phyloP scores from a whole-genome alignment of 1,140 invertebrate genomes.

The Calliphora vicina region DNA sequence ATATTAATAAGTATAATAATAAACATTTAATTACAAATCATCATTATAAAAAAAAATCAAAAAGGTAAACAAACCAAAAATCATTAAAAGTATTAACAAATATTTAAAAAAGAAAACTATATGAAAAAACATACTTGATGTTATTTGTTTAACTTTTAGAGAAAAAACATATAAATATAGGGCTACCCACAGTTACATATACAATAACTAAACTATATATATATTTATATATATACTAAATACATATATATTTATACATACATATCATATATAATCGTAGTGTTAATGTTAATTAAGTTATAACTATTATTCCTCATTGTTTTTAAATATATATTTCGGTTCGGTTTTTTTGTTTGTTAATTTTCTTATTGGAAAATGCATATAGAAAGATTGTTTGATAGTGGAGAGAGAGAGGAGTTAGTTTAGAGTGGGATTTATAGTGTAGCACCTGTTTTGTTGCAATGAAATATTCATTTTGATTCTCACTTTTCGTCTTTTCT shows the following conservation, averaged over 20 bases:
- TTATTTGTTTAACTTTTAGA: background rate
- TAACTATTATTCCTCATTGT: background rate
- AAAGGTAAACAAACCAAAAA: background rate
- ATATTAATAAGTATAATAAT: background rate
- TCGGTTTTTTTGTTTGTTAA: too few species aligned
- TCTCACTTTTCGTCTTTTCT: background rate
- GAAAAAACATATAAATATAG: background rate
- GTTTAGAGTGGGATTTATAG: background rate
- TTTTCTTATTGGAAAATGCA: background rate
- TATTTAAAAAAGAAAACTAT: background rate
- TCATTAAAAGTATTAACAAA: background rate
- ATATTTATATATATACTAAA: background rate
- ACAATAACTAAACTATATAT: constrained; percentile 8
- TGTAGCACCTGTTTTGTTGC: constrained; percentile 11
- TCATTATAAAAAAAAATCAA: background rate
- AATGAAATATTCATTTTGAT: background rate
- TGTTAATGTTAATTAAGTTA: background rate
- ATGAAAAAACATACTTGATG: too few species aligned
- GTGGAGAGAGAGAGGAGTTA: background rate
- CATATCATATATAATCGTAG: background rate
- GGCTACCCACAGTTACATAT: background rate
- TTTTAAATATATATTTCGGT: background rate
- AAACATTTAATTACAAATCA: constrained; percentile 14
- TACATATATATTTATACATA: background rate
- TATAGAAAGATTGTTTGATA: background rate